These are phyloP conservation scores for Sebastes baramenuke DNA, from an alignment of 2,797 vertebrate species.

Conservation along the genomic window DNA sequence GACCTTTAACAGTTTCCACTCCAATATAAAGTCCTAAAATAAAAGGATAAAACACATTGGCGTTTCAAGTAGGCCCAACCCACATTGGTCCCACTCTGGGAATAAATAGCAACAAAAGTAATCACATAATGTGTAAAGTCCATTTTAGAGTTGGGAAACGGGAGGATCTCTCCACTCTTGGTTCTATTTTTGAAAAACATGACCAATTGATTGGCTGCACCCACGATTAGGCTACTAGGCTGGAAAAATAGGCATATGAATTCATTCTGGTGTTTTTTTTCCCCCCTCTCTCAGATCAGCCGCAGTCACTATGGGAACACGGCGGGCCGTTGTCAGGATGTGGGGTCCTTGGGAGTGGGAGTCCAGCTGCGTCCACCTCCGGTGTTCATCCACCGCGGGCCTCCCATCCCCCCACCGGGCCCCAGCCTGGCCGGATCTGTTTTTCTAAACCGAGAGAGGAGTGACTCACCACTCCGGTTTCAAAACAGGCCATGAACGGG, in stretches of 20 bases:
- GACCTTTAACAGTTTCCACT: not conserved
- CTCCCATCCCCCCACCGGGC: slow-evolving; percentile 73
- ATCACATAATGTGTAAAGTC: not conserved
- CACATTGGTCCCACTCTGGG: not conserved
- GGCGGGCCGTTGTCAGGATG: slow-evolving; percentile 75
- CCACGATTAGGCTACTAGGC: not conserved
- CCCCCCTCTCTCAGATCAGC: slow-evolving; percentile 24
- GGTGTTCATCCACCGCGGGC: slow-evolving; percentile 72
- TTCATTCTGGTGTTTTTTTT: slow-evolving; percentile 25
- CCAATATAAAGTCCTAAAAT: not conserved
- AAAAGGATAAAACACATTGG: not conserved
- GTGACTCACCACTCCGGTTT: slow-evolving; percentile 82
- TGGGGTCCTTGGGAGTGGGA: slow-evolving; percentile 74
- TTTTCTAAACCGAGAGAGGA: slow-evolving; percentile 76
- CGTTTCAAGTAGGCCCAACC: not conserved
- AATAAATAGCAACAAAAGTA: not conserved
- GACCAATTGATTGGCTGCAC: slow-evolving; percentile 39
- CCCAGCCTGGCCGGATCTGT: slow-evolving; percentile 75
- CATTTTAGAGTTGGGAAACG: not conserved
- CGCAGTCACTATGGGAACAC: slow-evolving; percentile 76
- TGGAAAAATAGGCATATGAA: slow-evolving; percentile 45
- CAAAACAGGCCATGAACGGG: slow-evolving; percentile 67
- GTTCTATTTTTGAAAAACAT: slow-evolving; percentile 27
- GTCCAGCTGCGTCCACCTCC: slow-evolving; percentile 83
- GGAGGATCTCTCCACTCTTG: not conserved